These are phyloP conservation scores for Limosa lapponica DNA, from an alignment of 2,797 vertebrate species.

Conservation along the genomic window DNA sequence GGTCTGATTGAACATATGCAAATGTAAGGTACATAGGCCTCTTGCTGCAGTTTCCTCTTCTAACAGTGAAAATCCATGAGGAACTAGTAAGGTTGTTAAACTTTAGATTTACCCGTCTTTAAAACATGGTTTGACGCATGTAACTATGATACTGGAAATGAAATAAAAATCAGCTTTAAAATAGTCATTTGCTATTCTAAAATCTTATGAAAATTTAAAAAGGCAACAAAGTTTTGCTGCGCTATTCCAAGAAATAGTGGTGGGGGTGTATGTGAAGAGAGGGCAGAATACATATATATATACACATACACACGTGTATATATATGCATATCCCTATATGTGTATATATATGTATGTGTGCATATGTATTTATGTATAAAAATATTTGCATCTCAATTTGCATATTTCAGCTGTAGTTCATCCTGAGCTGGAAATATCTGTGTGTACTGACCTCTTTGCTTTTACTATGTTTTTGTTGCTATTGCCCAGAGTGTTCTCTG, in stretches of 20 bases:
- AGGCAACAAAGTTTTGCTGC: neutral
- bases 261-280: neutral
- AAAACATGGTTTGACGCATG: neutral
- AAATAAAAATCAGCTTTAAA: neutral
- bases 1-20: neutral
- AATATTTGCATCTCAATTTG: neutral
- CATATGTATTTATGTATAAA: neutral
- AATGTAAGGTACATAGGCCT: neutral
- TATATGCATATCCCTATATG: neutral
- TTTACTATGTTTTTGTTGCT: neutral
- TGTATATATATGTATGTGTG: neutral
- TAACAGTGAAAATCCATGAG: neutral
- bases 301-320: accelerated
- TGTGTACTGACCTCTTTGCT: neutral
- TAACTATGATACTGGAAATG: neutral
- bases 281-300: neutral
- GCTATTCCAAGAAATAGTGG: neutral
- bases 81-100: neutral
- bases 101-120: neutral
- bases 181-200: neutral
- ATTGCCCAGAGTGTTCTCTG: neutral
- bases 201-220: neutral
- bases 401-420: neutral
- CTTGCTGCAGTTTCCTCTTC: neutral
- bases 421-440: neutral